Percentiles rank a stretch among this genome's conserved stretches.
phyloP scores from a whole-genome alignment of 2,113 vertebrate genomes.

The Odobenus rosmarus region DNA sequence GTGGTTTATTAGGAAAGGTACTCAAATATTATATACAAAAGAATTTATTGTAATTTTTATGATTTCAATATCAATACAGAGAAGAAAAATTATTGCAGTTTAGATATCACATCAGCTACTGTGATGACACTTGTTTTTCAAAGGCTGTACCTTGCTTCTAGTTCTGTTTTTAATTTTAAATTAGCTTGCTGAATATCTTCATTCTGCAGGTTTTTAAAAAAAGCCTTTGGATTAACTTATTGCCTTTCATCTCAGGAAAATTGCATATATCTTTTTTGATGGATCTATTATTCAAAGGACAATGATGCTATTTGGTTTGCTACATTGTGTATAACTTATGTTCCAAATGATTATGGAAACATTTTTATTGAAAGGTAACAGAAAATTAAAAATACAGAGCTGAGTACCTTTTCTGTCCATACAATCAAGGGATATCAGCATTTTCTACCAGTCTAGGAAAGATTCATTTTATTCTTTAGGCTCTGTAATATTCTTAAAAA shows the following conservation, averaged over 20 bases:
- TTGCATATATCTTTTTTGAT: neutral
- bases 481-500: neutral
- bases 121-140: neutral
- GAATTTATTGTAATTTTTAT: neutral
- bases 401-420: neutral
- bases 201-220: neutral
- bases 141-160: neutral
- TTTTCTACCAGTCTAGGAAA: rapidly evolving
- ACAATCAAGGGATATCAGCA: neutral
- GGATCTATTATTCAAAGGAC: neutral
- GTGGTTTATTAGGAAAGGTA: neutral
- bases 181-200: neutral
- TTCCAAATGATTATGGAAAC: neutral
- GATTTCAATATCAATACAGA: neutral
- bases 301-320: neutral
- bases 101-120: neutral
- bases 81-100: neutral
- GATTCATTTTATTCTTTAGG: neutral
- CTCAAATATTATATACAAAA: neutral
- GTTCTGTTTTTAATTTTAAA: conserved; percentile 44
- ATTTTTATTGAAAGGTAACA: neutral
- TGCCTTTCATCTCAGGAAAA: neutral
- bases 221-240: neutral
- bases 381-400: neutral
- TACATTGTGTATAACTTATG: neutral